Evolutionary conservation across 2,113 vertebrate genomes (phyloP).

Genomic region (Electrona antarctica): DNA sequence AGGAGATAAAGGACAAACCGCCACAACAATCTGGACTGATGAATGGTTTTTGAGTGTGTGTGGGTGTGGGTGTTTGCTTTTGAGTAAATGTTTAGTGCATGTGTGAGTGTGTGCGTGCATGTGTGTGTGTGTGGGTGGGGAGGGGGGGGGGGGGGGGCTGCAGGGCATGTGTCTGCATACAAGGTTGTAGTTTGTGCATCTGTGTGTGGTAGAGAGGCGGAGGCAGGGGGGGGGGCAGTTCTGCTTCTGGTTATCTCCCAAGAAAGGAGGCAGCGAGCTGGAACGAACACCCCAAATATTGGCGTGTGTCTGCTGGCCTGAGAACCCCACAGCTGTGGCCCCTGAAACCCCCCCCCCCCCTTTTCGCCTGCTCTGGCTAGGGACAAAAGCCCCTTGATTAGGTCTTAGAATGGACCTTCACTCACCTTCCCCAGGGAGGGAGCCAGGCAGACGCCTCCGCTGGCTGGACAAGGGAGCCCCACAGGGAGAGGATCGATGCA

Average conservation of each 20-base stretch:
- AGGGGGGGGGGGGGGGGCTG: not conserved
- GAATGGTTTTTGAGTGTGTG: slow-evolving; percentile 15
- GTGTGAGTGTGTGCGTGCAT: not conserved
- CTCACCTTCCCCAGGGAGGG: slow-evolving; percentile 37
- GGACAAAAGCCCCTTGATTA: slow-evolving; percentile 59
- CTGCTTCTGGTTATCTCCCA: slow-evolving; percentile 44
- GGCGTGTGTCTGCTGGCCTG: slow-evolving; percentile 63
- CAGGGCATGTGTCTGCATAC: too few relatives aligned
- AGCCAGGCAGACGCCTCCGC: slow-evolving; percentile 4
- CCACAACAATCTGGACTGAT: slow-evolving; percentile 47
- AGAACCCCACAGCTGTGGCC: slow-evolving; percentile 60
- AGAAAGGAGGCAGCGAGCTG: slow-evolving; percentile 68
- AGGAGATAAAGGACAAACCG: slow-evolving; percentile 35
- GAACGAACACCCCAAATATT: slow-evolving; percentile 65
- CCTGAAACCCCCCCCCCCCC: not conserved
- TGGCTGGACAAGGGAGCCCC: slow-evolving; percentile 5
- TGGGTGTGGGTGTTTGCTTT: not conserved
- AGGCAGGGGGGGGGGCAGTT: slow-evolving; percentile 13
- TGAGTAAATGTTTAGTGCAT: not conserved
- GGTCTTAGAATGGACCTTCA: slow-evolving; percentile 29
- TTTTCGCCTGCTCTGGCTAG: slow-evolving; percentile 4
- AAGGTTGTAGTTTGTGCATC: not conserved
- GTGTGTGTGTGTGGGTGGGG: slow-evolving; percentile 13
- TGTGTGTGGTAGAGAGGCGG: not conserved
- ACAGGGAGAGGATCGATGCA: slow-evolving; percentile 47